Evolutionary conservation across 2,888 invertebrate genomes (phyloP).

Genomic region (Lottia gigantea): DNA sequence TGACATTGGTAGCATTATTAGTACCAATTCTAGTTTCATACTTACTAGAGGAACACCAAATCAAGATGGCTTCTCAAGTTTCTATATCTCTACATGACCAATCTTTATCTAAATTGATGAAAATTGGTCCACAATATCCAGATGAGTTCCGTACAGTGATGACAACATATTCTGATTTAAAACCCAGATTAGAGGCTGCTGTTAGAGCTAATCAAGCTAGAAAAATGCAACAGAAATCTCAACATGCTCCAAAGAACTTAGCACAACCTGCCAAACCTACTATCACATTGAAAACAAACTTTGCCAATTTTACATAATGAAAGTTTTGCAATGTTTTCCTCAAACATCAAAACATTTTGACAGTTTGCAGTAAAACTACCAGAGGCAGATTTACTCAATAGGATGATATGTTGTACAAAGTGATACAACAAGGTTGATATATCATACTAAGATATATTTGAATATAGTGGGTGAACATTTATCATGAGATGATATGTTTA

Average conservation of each 20-base stretch:
- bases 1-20: conserved; percentile 87
- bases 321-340: too few relatives aligned
- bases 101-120: conserved; percentile 88
- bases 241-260: conserved; percentile 68
- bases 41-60: conserved; percentile 74
- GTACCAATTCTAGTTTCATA: conserved; percentile 92
- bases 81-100: conserved; percentile 80
- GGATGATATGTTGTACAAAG: too few relatives aligned
- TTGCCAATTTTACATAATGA: conserved; percentile 15
- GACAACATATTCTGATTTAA: conserved; percentile 83
- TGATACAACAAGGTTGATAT: too few relatives aligned
- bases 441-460: too few relatives aligned
- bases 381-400: too few relatives aligned
- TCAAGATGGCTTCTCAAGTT: conserved; percentile 56
- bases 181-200: conserved; percentile 85
- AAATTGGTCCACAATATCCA: conserved; percentile 91
- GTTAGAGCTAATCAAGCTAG: conserved; percentile 80
- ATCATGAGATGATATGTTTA: too few relatives aligned
- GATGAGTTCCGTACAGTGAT: conserved; percentile 93
- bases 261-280: conserved; percentile 43
- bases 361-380: too few relatives aligned
- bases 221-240: conserved; percentile 37
- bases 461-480: too few relatives aligned
- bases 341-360: too few relatives aligned
- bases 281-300: conserved; percentile 39